These are phyloP conservation scores for Semibalanus balanoides DNA, from an alignment of 1,140 invertebrate genomes.

Conservation along the genomic window DNA sequence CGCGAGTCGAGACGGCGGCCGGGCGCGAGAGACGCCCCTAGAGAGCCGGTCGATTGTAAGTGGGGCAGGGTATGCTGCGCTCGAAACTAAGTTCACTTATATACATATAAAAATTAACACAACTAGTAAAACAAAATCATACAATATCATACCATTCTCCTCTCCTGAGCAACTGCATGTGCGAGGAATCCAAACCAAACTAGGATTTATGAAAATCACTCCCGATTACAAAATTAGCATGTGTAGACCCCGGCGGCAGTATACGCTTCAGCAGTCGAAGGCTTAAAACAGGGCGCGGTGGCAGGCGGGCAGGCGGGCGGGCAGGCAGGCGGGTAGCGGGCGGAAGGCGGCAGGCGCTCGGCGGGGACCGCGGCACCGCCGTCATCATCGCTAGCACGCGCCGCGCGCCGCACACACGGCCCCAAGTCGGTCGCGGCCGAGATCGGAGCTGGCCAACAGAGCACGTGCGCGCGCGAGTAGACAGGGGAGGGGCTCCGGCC, in stretches of 20 bases:
- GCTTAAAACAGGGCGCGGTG: background rate
- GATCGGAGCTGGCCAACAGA: background rate
- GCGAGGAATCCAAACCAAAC: background rate
- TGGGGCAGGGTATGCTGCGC: background rate
- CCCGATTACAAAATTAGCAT: conserved; percentile 2
- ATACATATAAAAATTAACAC: conserved; percentile 3
- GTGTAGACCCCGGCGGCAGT: background rate
- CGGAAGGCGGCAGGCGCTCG: no score
- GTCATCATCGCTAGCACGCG: no score
- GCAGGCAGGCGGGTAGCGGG: no score
- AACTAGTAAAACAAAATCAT: conserved; percentile 3
- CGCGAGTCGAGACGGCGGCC: no score
- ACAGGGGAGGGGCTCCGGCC: no score
- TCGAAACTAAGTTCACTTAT: background rate
- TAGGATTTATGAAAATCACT: background rate
- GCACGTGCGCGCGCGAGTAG: background rate
- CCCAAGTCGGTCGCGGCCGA: no score
- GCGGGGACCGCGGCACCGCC: no score
- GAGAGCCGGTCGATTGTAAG: background rate
- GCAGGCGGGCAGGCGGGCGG: no score
- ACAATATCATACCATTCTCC: background rate
- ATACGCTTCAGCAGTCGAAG: background rate
- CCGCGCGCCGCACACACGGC: no score
- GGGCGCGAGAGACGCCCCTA: background rate
- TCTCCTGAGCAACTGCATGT: background rate